Conservation (phyloP, 1,140 invertebrate genomes). For the Melipona quadrifasciata region DNA sequence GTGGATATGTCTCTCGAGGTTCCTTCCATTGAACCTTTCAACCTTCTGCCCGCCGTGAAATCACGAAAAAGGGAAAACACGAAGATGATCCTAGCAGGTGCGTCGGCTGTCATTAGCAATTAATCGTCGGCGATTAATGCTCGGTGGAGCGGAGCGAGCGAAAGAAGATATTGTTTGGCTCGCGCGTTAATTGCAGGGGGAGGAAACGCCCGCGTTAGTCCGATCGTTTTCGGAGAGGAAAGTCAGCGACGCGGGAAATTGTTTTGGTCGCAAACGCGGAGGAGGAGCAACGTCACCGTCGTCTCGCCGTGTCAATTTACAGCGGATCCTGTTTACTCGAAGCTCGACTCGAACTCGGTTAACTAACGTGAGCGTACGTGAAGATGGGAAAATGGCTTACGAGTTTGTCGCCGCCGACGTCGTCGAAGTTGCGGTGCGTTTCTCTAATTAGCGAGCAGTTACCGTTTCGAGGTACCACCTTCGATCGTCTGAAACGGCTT, state of each 20-base stretch:
- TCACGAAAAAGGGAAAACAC: constrained; percentile 12
- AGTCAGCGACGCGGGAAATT: background rate
- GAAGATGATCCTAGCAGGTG: constrained; percentile 44
- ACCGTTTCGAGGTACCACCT: background rate
- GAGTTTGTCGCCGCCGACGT: background rate
- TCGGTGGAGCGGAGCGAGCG: background rate
- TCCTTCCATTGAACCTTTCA: too few species aligned
- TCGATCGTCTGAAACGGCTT: constrained; percentile 4
- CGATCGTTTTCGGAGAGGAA: background rate
- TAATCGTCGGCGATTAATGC: constrained; percentile 56
- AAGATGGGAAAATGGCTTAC: background rate
- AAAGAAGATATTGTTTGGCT: constrained; percentile 41
- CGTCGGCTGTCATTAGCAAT: constrained; percentile 29
- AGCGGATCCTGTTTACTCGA: background rate
- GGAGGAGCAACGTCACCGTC: background rate
- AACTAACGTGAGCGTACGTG: background rate
- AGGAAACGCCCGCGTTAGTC: constrained; percentile 17
- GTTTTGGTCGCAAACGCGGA: too few species aligned
- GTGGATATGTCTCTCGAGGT: too few species aligned
- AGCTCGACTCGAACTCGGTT: background rate
- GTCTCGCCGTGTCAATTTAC: background rate
- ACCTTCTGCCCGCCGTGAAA: too few species aligned
- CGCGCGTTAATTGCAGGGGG: constrained; percentile 40
- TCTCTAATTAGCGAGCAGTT: constrained; percentile 39
- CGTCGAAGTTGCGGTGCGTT: constrained; percentile 2